A percentile compares a stretch with the other conserved stretches of the same genome.
phyloP scores from a whole-genome alignment of 2,888 invertebrate species.

The Ligdia adustata region DNA sequence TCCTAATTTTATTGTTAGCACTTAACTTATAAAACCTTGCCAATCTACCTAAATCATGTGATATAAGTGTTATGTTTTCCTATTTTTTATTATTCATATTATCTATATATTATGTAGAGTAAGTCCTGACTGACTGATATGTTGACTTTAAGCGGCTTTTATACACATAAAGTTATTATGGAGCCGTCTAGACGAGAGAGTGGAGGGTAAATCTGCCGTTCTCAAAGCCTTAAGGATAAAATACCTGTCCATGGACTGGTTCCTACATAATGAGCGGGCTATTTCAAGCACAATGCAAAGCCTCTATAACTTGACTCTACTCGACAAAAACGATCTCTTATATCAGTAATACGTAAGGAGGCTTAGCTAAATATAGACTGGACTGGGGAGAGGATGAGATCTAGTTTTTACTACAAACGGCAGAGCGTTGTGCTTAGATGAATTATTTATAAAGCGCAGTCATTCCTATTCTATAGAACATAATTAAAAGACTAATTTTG shows the following conservation, averaged over 20 bases:
- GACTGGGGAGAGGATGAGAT: constrained; percentile 41
- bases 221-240: constrained; percentile 35
- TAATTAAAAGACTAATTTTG: too few relatives aligned
- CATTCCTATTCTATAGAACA: too few relatives aligned
- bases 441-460: constrained; percentile 1
- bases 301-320: constrained; percentile 27
- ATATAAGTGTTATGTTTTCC: too few relatives aligned
- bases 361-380: constrained; percentile 48
- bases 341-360: constrained; percentile 33
- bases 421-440: constrained; percentile 16
- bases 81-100: too few relatives aligned
- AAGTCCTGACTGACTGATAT: too few relatives aligned
- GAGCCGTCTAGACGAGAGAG: constrained; percentile 21
- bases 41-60: too few relatives aligned
- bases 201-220: constrained; percentile 33
- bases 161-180: too few relatives aligned
- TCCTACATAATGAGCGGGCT: constrained; percentile 49
- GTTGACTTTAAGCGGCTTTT: too few relatives aligned
- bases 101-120: too few relatives aligned
- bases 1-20: too few relatives aligned
- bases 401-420: constrained; percentile 43
- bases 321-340: constrained; percentile 47
- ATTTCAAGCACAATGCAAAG: constrained; percentile 47
- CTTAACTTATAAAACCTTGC: too few relatives aligned
- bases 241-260: constrained; percentile 41